Base-by-base conservation (phyloP, 2,113 vertebrate species). In the Rattus rattus region DNA sequence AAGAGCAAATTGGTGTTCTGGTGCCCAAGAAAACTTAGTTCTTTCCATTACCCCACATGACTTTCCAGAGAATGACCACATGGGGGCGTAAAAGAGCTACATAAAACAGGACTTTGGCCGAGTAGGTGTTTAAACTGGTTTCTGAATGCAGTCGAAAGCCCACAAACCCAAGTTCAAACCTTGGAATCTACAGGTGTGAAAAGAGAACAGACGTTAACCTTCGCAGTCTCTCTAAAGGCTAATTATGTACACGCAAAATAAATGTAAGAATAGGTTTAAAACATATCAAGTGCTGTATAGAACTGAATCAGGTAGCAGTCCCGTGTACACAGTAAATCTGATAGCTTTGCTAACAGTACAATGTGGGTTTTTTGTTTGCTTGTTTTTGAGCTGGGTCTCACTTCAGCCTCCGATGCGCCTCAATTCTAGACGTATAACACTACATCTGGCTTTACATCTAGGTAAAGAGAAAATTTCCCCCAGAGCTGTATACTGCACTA, bases 231-330 rank as follows among this genome's bases (percentile, higher is more conserved):
- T 13, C n/a, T 33, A 26, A 0, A 3, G 13, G 12, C 33, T 36
- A 63, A 39, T 43, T 28, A 65, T 30, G 14, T 3, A 30, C n/a
- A 47, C 22, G 17, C n/a, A 63, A 61, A 83, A 61, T 61, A 39
- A 59, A 83, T 61, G 16, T 59, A 56, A 80, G 77, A 80, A n/a
- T 36, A 80, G 36, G 56, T 36, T 54, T 61, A 26, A 83, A 61
- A 61, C n/a, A 63, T 30, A 49, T 39, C 59, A 61, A 43, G 5
- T 4, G 20, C 10, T 54, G 33, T 8, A n/a, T 20, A 36, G 26
- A 88, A 4, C 1, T 0, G 19, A 80, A 2, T 1, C 16, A 2
- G 9, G 1, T 4, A 19, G 39, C 3, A 3, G 72, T 0, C 1
- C 0, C 0, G 16, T 39, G 10, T 16, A 30, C 5, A 5, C 0